Evolutionary conservation across 1,140 invertebrate genomes (phyloP), one percentile per base, ranked within the genome.

Genomic region (Leptestheria dahalacensis): DNA sequence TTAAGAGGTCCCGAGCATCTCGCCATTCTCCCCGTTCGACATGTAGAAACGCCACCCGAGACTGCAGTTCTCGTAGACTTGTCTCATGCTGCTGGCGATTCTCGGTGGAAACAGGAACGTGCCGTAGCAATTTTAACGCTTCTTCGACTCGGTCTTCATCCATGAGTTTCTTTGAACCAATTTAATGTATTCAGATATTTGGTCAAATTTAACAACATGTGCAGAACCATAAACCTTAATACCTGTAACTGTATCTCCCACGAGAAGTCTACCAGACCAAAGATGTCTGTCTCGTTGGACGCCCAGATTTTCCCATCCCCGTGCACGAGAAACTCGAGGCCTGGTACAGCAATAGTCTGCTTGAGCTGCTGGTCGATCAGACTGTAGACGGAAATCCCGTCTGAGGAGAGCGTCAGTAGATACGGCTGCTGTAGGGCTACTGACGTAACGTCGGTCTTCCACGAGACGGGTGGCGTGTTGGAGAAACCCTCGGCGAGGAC

Each of bases 381-480:
- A 66, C 75, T 77, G 63, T 24, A 61, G 58, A 46, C 9, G n/a
- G 25, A 15, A 26, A 60, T 23, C 15, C n/a, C 20, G 18, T 60
- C 50, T 58, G 20, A 11, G 6, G n/a, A 28, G 20, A 60, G 50
- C 1, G 46, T 51, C 21, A 78, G 62, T 49, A 78, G 70, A 62
- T 77, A 78, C 11, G 77, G 77, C 68, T 77, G 74, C 18, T 70
- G 67, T 63, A 74, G 77, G 23, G 71, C 69, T 15, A 76, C 68
- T 33, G 69, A 64, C 4, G 66, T 26, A 6, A 78, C 64, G 49
- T 71, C 71, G 18, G 74, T 69, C 15, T 70, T 71, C 77, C 77
- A 79, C 48, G 73, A 72, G 49, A 79, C 67, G 3, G 78, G 78
- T 23, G 78, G 77, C 28, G 76, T 65, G 61, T 77, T 74, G 12